These are phyloP conservation scores for Chymomyza fuscimana DNA, from an alignment of 2,888 invertebrate species.

Conservation along the genomic window DNA sequence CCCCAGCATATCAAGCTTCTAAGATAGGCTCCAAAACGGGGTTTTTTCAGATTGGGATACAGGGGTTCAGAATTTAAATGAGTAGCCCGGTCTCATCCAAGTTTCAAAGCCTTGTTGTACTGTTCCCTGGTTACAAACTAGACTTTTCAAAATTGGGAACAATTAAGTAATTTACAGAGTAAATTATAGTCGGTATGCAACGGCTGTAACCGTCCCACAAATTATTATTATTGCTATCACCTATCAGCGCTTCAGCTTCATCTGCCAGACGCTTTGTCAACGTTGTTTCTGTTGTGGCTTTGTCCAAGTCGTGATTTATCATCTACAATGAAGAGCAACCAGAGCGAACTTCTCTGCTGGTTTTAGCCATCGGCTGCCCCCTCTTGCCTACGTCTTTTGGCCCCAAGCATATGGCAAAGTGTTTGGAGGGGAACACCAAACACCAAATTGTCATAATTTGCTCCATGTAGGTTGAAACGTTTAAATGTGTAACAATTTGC, in stretches of 20 bases:
- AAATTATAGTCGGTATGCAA: no score
- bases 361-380: background rate
- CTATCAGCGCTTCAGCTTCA: constrained; percentile 61
- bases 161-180: no score
- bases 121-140: no score
- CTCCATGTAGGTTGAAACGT: constrained; percentile 59
- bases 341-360: background rate
- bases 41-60: no score
- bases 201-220: no score
- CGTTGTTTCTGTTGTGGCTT: constrained; percentile 10
- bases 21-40: no score
- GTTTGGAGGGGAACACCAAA: constrained; percentile 12
- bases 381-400: background rate
- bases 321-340: background rate
- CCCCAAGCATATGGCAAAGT: background rate
- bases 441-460: constrained; percentile 65
- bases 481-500: constrained; percentile 63
- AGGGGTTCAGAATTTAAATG: no score
- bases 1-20: no score
- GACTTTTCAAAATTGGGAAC: no score
- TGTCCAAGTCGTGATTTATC: background rate
- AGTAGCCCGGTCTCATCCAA: no score
- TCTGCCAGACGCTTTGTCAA: constrained; percentile 62
- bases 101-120: no score
- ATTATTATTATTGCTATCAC: constrained; percentile 51